A percentile compares a stretch with the other conserved stretches of the same genome.
phyloP scores from a whole-genome alignment of 2,888 invertebrate genomes.

The Yponomeuta malinellus region DNA sequence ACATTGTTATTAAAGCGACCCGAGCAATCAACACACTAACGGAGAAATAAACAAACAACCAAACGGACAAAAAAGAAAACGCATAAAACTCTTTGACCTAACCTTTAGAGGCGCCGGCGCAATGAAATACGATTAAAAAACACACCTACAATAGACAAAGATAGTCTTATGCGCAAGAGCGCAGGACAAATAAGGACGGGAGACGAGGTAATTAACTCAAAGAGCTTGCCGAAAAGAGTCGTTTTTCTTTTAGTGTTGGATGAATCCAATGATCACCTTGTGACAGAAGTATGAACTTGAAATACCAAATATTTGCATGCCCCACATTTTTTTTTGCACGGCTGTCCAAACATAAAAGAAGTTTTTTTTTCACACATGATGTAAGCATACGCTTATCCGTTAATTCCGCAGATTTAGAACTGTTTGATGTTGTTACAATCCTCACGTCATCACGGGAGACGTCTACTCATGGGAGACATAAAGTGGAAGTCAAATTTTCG shows the following conservation, averaged over 20 bases:
- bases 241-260: conserved; percentile 34
- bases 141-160: conserved; percentile 10
- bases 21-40: conserved; percentile 44
- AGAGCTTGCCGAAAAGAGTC: conserved; percentile 64
- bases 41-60: conserved; percentile 30
- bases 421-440: too few species aligned
- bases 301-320: too few species aligned
- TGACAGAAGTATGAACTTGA: too few species aligned
- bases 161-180: conserved; percentile 13
- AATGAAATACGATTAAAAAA: conserved; percentile 20
- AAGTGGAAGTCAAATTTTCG: too few species aligned
- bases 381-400: too few species aligned
- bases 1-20: conserved; percentile 65
- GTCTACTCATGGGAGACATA: too few species aligned
- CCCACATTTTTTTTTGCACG: too few species aligned
- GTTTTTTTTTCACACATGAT: too few species aligned
- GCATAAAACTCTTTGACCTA: conserved; percentile 64
- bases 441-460: too few species aligned
- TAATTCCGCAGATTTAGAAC: too few species aligned
- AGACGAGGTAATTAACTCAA: conserved; percentile 61
- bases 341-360: too few species aligned
- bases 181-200: conserved; percentile 27
- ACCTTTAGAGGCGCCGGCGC: conserved; percentile 63
- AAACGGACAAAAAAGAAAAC: conserved; percentile 49
- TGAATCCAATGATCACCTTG: not conserved